Evolutionary conservation across 2,888 invertebrate genomes (phyloP), one percentile per base, ranked within the genome.

Genomic region (Synergus itoensis): DNA sequence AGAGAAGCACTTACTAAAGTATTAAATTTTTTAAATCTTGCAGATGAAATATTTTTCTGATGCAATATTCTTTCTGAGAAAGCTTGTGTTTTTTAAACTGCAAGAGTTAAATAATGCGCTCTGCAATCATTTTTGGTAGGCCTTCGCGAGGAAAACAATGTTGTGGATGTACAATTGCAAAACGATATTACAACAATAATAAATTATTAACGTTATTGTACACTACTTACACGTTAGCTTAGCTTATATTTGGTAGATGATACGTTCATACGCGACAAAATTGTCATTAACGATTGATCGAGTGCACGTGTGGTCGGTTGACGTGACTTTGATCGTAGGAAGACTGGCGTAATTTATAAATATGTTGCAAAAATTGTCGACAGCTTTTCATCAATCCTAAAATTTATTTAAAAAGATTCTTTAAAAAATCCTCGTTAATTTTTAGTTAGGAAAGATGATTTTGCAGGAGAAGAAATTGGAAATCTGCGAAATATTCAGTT

Each of bases 171-270:
- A 67, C 60, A 63, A 65, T 77, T 75, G 60, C 78, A 43, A 69
- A 65, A 43, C 40, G 60, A 45, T 41, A 79, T 80, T 77, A 62
- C 77, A 82, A 83, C 79, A 60, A 79, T 82, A 90, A 90, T 91
- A 91, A 90, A 89, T 91, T 89, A 89, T 86, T 90, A 89, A 86
- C 80, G 83, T 89, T 91, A 90, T 91, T 85, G 84, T 91, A 91
- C 90, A 90, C 90, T 91, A 91, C 88, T 89, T 91, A 91, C 89
- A 91, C 80, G 85, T 86, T 87, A 86, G 78, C 79, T 85, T 82
- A 80, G 79, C 78, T 79, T 69, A 84, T 88, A 89, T 91, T 91
- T 91, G 91, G 91, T 91, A 87, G 86, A 89, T 87, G 87, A 88
- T 86, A 89, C 85, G 86, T 82, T 81, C 69, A 81, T 79, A 80